Evolutionary conservation across 2,797 vertebrate species (phyloP).

Genomic region (Rhinatrema bivittatum): DNA sequence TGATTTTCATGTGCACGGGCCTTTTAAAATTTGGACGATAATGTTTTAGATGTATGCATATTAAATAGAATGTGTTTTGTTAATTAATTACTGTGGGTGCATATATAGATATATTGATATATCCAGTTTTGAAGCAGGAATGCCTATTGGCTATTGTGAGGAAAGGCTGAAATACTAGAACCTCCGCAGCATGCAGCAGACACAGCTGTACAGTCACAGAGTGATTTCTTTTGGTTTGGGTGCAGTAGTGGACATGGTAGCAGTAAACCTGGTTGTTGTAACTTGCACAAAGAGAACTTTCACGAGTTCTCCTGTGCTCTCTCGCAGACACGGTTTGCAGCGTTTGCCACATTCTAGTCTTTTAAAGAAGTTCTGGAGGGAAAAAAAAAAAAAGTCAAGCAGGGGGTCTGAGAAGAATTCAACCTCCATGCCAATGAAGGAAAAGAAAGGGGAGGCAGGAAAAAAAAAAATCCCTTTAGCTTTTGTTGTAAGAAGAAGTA

Average conservation of each 20-base stretch:
- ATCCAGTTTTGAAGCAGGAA: constrained; percentile 25
- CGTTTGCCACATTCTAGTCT: constrained; percentile 53
- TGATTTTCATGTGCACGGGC: too few species aligned
- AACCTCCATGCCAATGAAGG: constrained; percentile 54
- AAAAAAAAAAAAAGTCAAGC: constrained; percentile 55
- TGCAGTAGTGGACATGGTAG: constrained; percentile 44
- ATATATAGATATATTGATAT: too few species aligned
- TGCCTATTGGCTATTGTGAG: constrained; percentile 39
- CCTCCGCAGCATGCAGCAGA: constrained; percentile 51
- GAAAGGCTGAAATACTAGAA: constrained; percentile 52
- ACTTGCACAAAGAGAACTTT: constrained; percentile 64
- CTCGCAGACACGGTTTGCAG: constrained; percentile 67
- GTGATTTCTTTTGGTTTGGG: constrained; percentile 64
- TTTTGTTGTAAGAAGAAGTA: constrained; percentile 68
- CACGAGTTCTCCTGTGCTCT: constrained; percentile 60
- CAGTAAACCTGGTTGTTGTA: constrained; percentile 56
- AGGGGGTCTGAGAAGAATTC: constrained; percentile 61
- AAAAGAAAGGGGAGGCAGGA: constrained; percentile 56
- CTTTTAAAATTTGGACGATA: too few species aligned
- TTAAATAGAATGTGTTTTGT: too few species aligned
- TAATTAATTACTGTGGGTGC: too few species aligned
- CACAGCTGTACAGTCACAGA: constrained; percentile 60
- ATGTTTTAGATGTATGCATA: too few species aligned
- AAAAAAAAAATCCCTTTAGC: constrained; percentile 38
- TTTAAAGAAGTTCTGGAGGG: constrained; percentile 53